Conservation (phyloP, 2,797 vertebrate species). For the Vultur gryphus region DNA sequence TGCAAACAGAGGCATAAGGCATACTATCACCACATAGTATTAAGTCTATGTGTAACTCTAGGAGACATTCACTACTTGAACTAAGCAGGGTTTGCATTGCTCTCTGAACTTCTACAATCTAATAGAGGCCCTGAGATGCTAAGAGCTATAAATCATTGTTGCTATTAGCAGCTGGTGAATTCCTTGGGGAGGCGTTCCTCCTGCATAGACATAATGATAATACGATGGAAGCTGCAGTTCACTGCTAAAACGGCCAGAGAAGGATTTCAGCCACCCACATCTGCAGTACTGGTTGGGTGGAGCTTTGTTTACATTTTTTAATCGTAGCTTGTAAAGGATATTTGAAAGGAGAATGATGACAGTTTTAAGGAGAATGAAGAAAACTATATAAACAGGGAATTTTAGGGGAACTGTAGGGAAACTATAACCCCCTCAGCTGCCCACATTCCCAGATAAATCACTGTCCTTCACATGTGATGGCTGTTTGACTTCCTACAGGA, state of each 20-base stretch:
- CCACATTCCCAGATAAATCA: neutral
- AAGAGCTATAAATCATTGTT: neutral
- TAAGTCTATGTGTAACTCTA: neutral
- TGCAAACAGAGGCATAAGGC: neutral
- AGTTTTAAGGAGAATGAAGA: neutral
- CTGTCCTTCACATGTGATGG: neutral
- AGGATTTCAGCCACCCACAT: neutral
- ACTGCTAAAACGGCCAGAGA: neutral
- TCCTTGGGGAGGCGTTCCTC: neutral
- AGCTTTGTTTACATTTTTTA: neutral
- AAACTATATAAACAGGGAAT: neutral
- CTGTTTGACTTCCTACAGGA: conserved; percentile 27
- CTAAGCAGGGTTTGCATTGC: neutral
- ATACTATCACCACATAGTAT: neutral
- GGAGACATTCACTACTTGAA: neutral
- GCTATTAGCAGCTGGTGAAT: neutral
- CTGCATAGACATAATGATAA: neutral
- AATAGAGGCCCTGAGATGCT: neutral
- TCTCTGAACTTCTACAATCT: neutral
- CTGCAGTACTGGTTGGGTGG: neutral
- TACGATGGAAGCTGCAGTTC: neutral
- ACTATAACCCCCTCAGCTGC: neutral
- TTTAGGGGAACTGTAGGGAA: neutral
- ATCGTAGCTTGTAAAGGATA: neutral
- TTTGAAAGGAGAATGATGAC: neutral